Base-by-base conservation (phyloP, 2,113 vertebrate genomes). In the Emydocephalus ijimae region DNA sequence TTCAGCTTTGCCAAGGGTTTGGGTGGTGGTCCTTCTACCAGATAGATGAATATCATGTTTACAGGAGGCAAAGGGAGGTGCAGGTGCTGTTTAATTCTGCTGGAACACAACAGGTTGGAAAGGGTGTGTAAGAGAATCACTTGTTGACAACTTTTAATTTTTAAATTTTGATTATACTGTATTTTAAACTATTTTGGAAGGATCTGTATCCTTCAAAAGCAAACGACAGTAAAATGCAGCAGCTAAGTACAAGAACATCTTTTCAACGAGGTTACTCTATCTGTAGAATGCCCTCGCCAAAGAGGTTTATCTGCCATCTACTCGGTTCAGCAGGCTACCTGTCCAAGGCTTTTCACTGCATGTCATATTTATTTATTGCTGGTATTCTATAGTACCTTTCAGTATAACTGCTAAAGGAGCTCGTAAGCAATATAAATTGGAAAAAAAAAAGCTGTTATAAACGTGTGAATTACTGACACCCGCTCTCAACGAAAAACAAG, bases 401-500 rank as follows among this genome's bases (percentile, higher is more conserved):
- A 26, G 52, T 20, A 39, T 39, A 74, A 18, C 15, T 34, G 14
- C n/a, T 6, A 74, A 39, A 39, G 15, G 69, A 39, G n/a, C n/a
- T 74, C n/a, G 69, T n/a, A 74, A 74, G n/a, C n/a, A 74, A 39
- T 21, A 81, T 39, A 81, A 21, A 81, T 34, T 20, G 20, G 20
- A 6, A 7, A 39, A 39, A 15, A 7, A 21, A 81, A 81, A 81
- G 20, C 34, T 20, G 23, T 55, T 48, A 12, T 1, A 43, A 59
- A 43, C 8, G 55, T 2, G 2, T 1, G 26, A n/a, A 69, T 43
- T 54, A 23, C 2, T 1, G 52, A 45, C 23, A 50, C 5, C 81
- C 50, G 55, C 20, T 34, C 90, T n/a, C 81, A 26, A 95, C 45
- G 0, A 85, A 14, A 87, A 89, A 81, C 94, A 89, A 95, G 93